Evolutionary conservation across 1,140 invertebrate genomes (phyloP).

Genomic region (Microvelia longipes): DNA sequence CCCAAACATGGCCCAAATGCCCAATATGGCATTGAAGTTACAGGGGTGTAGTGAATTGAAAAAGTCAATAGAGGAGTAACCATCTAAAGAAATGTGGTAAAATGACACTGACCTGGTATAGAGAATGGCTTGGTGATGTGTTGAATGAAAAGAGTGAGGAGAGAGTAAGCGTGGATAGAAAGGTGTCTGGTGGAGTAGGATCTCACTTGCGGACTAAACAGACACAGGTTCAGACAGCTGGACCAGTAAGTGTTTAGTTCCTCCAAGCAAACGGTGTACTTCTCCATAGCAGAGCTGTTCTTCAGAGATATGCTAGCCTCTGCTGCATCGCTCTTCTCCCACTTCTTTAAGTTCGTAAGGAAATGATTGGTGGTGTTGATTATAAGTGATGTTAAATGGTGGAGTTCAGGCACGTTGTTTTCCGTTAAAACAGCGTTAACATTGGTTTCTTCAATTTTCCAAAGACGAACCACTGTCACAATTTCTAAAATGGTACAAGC

Average conservation of each 20-base stretch:
- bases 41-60: too few species aligned
- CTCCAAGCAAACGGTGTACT: constrained; percentile 9
- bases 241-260: constrained; percentile 35
- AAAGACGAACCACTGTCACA: constrained; percentile 40
- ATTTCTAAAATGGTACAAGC: constrained; percentile 45
- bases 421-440: neutral
- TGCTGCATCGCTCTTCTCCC: constrained; percentile 5
- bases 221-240: constrained; percentile 37
- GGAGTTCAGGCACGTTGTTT: constrained; percentile 31
- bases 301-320: neutral
- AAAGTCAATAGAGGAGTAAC: too few species aligned
- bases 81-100: too few species aligned
- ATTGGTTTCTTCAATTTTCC: constrained; percentile 18
- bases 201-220: constrained; percentile 41
- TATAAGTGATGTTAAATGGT: constrained; percentile 36
- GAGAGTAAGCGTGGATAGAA: constrained; percentile 23
- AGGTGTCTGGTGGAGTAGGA: constrained; percentile 27
- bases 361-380: constrained; percentile 32
- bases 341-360: constrained; percentile 20
- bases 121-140: constrained; percentile 23
- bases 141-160: constrained; percentile 31
- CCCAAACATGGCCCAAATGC: too few species aligned
- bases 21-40: too few species aligned
- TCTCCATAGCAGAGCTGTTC: constrained; percentile 3
- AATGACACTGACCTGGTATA: constrained; percentile 12